Conservation (phyloP, 2,888 invertebrate genomes). For the Stenoptilia bipunctidactyla region DNA sequence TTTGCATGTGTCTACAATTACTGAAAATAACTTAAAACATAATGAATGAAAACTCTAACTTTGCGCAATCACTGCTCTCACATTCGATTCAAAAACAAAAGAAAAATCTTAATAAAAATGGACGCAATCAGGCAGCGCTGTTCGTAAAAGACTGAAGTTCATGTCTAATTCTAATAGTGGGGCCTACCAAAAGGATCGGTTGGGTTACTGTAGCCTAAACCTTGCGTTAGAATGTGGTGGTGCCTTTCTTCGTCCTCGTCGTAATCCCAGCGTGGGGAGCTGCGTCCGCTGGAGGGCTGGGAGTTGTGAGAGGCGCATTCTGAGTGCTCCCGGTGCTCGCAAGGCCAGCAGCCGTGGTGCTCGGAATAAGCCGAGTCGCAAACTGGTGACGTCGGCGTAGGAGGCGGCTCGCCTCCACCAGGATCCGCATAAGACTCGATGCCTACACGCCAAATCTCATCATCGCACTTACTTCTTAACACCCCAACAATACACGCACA, state of each 20-base stretch:
- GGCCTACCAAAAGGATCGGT: slow-evolving; percentile 15
- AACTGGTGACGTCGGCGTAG: slow-evolving; percentile 59
- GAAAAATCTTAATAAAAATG: slow-evolving; percentile 10
- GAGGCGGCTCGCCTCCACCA: slow-evolving; percentile 58
- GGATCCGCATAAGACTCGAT: slow-evolving; percentile 60
- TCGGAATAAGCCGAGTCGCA: slow-evolving; percentile 66
- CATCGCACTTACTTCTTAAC: too few species aligned
- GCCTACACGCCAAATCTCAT: slow-evolving; percentile 35
- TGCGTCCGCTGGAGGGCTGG: slow-evolving; percentile 54
- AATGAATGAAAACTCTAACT: slow-evolving; percentile 4
- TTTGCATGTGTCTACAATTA: background rate
- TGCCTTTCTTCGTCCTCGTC: slow-evolving; percentile 55
- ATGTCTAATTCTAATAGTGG: too few species aligned
- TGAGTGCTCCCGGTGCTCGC: slow-evolving; percentile 40
- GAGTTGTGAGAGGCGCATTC: slow-evolving; percentile 46
- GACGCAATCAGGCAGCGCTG: slow-evolving; percentile 43
- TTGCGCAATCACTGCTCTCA: slow-evolving; percentile 59
- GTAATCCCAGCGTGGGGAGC: slow-evolving; percentile 59
- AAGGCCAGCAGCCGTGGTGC: slow-evolving; percentile 62
- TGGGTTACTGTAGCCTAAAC: slow-evolving; percentile 37
- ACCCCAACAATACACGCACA: too few species aligned
- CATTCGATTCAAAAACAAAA: slow-evolving; percentile 15
- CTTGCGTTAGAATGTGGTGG: slow-evolving; percentile 56
- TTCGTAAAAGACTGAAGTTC: slow-evolving; percentile 25
- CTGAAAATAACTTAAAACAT: too few species aligned